phyloP scores from a whole-genome alignment of 2,113 vertebrate genomes.

The Furnarius figulus region DNA sequence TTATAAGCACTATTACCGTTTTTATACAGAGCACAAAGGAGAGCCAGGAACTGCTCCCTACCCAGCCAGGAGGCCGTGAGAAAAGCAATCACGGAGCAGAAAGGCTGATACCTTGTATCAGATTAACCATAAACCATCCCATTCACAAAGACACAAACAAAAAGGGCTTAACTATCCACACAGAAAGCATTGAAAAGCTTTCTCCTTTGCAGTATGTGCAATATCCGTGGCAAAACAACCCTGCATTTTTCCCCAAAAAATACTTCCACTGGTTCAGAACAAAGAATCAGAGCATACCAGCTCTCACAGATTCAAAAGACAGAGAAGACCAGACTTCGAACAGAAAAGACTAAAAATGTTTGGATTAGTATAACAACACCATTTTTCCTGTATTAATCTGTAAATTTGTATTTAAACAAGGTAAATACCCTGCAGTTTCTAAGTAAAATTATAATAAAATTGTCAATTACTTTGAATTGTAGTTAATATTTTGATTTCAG shows the following conservation, averaged over 20 bases:
- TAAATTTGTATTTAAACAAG: conserved; percentile 7
- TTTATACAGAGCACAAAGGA: not conserved
- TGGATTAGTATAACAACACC: not conserved
- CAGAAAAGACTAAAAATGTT: conserved; percentile 5
- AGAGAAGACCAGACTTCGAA: not conserved
- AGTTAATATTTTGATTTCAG: not conserved
- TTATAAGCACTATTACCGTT: not conserved
- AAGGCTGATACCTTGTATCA: not conserved
- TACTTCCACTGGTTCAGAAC: not conserved
- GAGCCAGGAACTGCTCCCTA: not conserved
- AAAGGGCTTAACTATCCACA: not conserved
- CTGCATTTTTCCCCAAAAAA: not conserved
- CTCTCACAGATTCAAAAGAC: not conserved
- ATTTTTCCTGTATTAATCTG: not conserved
- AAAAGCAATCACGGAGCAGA: not conserved
- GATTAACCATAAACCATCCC: not conserved
- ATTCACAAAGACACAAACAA: not conserved
- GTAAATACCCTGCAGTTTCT: not conserved
- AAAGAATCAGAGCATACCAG: not conserved
- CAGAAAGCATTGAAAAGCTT: not conserved
- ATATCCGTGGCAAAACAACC: not conserved
- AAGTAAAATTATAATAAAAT: not conserved
- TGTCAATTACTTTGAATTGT: not conserved
- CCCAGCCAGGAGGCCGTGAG: not conserved
- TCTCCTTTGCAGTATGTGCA: not conserved